Conservation (phyloP, 2,113 vertebrate genomes). For the Carettochelys insculpta region DNA sequence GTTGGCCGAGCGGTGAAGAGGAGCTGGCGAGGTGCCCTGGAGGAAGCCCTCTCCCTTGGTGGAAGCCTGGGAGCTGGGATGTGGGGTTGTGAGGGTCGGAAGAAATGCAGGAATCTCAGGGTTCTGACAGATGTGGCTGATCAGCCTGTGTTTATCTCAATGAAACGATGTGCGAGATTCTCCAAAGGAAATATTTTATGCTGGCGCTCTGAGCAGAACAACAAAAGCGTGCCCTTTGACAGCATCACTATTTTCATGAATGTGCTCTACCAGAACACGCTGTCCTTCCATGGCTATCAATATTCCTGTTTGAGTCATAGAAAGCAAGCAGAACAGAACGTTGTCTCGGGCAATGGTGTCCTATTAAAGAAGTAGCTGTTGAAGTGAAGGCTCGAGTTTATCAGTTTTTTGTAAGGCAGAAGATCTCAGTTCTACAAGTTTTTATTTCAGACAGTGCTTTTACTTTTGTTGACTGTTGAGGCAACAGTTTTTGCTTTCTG, state of each 20-base stretch:
- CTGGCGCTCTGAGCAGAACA: slow-evolving; percentile 25
- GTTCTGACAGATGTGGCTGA: not conserved
- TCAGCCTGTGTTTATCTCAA: slow-evolving; percentile 1
- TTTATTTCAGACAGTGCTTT: slow-evolving; percentile 7
- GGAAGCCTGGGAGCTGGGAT: not conserved
- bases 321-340: slow-evolving; percentile 4
- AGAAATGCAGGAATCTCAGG: not conserved
- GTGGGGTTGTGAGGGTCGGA: rapidly evolving
- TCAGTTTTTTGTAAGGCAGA: slow-evolving; percentile 52
- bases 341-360: slow-evolving; percentile 17
- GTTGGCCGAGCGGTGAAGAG: too few relatives aligned
- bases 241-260: slow-evolving; percentile 37
- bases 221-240: slow-evolving; percentile 62
- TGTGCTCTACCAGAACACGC: slow-evolving; percentile 54
- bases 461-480: not conserved
- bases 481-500: slow-evolving; percentile 32
- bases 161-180: not conserved
- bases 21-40: not conserved
- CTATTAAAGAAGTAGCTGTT: slow-evolving; percentile 50
- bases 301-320: not conserved
- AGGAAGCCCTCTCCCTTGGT: not conserved
- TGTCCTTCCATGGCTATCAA: slow-evolving; percentile 9
- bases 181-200: slow-evolving; percentile 73
- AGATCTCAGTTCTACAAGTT: slow-evolving; percentile 35
- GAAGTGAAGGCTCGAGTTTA: slow-evolving; percentile 43